Base-by-base conservation (phyloP, 2,797 vertebrate genomes). In the Monodelphis domestica region DNA sequence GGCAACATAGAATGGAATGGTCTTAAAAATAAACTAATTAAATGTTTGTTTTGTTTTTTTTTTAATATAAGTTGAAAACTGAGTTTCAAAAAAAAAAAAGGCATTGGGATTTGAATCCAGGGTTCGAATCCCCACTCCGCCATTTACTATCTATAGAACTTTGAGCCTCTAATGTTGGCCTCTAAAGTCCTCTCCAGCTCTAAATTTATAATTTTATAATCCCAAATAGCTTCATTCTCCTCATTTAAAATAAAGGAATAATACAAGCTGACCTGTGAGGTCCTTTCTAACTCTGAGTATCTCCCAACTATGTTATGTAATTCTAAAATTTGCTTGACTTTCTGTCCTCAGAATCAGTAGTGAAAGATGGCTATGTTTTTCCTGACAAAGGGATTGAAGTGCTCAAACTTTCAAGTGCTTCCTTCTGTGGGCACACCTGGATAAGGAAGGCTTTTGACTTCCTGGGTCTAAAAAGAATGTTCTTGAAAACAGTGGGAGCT, bases 341-440 rank as follows among this genome's bases (percentile, higher is more conserved):
- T 88, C 30, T 88, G 29, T 88, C 29, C 28, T 5, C 50, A 88
- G 87, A 88, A 88, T 88, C 14, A 88, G 12, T 53, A 53, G 12
- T 53, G 38, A 52, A 33, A 12, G 33, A 52, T 33, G 50, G 52
- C n/a, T n/a, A n/a, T 7, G 28, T 6, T 28, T 52, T 88, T 53
- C 26, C 87, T 33, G 15, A n/a, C 45, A 14, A 88, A 88, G 87
- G 87, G n/a, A n/a, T 88, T 88, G n/a, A 88, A 52, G 87, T 29
- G 0, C 24, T 33, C 30, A 4, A n/a, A 29, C 51, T 45, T 90
- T 54, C 51, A 45, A 53, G 28, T 12, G 24, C 51, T 87, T 7
- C 38, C 21, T 84, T 84, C 38, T 84, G 70, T 29, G 3, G 14
- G 54, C 87, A 28, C 29, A 97, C 78, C 91, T 95, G 94, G 55